A percentile compares a stretch with the other conserved stretches of the same genome.
phyloP scores from a whole-genome alignment of 2,797 vertebrate species.

The Prionace glauca region DNA sequence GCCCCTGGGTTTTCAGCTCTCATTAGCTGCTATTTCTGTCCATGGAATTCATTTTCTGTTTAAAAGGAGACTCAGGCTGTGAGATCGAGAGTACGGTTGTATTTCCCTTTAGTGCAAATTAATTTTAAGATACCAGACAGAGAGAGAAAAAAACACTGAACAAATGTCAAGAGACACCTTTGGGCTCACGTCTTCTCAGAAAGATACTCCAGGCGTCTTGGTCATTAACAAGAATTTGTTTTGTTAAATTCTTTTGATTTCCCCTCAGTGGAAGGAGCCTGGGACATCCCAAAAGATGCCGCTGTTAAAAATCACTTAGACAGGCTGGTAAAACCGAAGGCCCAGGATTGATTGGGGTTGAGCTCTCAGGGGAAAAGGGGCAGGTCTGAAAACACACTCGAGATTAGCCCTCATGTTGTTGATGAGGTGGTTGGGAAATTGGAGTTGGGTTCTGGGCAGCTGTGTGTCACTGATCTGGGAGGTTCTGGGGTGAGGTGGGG shows the following conservation, averaged over 20 bases:
- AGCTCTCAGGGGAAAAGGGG: not conserved
- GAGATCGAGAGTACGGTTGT: slow-evolving; percentile 43
- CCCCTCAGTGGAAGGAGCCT: not conserved
- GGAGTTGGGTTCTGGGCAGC: not conserved
- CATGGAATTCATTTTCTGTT: slow-evolving; percentile 43
- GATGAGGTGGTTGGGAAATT: not conserved
- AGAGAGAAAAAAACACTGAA: slow-evolving; percentile 40
- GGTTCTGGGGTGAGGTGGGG: not conserved
- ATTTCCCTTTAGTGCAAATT: slow-evolving; percentile 47
- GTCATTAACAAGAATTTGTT: not conserved
- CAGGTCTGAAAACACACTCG: not conserved
- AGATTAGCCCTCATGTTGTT: not conserved
- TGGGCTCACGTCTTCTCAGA: not conserved
- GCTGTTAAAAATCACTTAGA: not conserved
- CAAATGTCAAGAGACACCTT: not conserved
- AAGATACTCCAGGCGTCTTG: not conserved
- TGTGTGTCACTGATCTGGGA: too few species aligned
- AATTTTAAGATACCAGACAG: slow-evolving; percentile 48
- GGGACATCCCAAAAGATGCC: not conserved
- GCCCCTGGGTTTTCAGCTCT: slow-evolving; percentile 58
- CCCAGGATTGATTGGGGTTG: not conserved
- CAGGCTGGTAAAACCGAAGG: not conserved
- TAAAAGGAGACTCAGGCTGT: slow-evolving; percentile 46
- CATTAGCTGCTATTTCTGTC: slow-evolving; percentile 58
- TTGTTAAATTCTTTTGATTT: not conserved